Percentiles rank a stretch among this genome's conserved stretches.
These are phyloP conservation scores for Athene noctua DNA, from an alignment of 2,113 vertebrate species.

Conservation along the genomic window DNA sequence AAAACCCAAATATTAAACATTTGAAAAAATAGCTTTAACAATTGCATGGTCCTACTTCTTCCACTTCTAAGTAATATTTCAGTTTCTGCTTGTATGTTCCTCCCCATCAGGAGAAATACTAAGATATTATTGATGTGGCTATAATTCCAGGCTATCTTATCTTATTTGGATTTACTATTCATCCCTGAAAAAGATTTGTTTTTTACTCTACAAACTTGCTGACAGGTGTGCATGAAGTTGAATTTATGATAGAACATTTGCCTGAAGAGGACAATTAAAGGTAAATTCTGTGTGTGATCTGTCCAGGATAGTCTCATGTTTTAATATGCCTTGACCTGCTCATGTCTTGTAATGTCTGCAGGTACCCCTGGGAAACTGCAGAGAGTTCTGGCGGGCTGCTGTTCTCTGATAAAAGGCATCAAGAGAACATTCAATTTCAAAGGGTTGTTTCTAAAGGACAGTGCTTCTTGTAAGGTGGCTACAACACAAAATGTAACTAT, in stretches of 20 bases:
- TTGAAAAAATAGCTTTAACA: background rate
- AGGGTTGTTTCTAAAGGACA: background rate
- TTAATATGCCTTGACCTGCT: slow-evolving; percentile 29
- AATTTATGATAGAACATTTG: slow-evolving; percentile 18
- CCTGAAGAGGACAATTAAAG: slow-evolving; percentile 32
- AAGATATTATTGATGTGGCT: background rate
- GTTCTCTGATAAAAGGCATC: slow-evolving; percentile 28
- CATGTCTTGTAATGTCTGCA: background rate
- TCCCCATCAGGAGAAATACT: background rate
- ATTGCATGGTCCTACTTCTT: background rate
- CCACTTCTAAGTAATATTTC: background rate
- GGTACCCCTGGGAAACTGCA: background rate
- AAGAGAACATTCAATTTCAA: background rate
- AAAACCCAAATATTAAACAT: background rate
- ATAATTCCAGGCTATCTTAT: background rate
- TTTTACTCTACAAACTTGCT: background rate
- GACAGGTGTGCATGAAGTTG: background rate
- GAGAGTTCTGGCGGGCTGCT: background rate
- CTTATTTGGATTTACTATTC: background rate
- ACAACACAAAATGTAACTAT: background rate
- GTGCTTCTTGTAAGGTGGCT: background rate
- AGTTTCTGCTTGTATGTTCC: background rate
- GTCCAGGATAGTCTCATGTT: background rate
- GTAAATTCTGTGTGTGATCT: background rate
- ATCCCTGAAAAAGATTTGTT: background rate